A percentile compares a stretch with the other conserved stretches of the same genome.
phyloP scores from a whole-genome alignment of 1,140 invertebrate genomes.

The Trachelipus rathkii region DNA sequence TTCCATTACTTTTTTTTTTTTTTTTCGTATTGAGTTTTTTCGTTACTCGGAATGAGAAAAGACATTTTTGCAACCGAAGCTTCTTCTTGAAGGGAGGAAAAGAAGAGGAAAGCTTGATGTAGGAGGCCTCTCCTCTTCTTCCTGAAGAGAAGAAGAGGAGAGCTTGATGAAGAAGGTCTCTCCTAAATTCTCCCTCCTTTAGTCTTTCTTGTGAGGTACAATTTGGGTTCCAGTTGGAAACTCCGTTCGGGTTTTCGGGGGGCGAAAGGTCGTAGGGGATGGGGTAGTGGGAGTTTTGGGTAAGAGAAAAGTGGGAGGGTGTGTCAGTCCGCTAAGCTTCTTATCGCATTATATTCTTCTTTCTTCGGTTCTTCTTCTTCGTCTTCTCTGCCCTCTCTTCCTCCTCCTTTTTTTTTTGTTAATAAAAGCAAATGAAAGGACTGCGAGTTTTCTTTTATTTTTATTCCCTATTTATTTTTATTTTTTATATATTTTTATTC shows the following conservation, averaged over 20 bases:
- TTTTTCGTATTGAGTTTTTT: too few species aligned
- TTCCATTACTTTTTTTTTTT: too few species aligned
- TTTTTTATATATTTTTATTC: too few species aligned
- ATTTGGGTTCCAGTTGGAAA: too few species aligned
- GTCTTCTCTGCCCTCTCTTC: not conserved
- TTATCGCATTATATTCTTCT: conserved; percentile 37
- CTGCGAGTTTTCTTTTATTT: too few species aligned
- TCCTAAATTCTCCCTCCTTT: too few species aligned
- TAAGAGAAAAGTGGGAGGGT: not conserved
- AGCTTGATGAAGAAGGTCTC: not conserved
- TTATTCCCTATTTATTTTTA: too few species aligned
- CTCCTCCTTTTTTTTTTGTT: not conserved
- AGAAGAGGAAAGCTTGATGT: not conserved
- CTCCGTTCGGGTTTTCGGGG: too few species aligned
- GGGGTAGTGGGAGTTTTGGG: too few species aligned
- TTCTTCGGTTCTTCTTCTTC: not conserved
- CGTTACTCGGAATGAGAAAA: not conserved
- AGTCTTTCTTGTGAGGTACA: too few species aligned
- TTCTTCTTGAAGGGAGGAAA: not conserved
- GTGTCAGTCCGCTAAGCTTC: conserved; percentile 24
- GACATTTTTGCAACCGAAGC: not conserved
- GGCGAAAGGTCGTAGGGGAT: too few species aligned
- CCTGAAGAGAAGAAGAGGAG: not conserved
- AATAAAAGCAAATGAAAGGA: not conserved
- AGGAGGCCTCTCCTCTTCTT: not conserved